Evolutionary conservation across 2,888 invertebrate genomes (phyloP), one percentile per base, ranked within the genome.

Genomic region (Petrophora chlorosata): DNA sequence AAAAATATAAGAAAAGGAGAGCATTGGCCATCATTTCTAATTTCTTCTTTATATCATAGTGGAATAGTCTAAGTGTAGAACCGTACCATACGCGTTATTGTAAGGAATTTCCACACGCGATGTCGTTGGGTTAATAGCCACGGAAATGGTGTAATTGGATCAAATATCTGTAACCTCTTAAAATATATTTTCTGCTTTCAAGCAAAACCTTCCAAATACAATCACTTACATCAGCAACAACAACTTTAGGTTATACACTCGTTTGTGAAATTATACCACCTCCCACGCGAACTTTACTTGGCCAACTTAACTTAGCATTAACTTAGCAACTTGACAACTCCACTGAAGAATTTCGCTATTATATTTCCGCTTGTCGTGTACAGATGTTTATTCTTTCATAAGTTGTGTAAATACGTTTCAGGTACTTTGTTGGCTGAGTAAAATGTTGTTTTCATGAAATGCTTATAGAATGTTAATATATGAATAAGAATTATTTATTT

Each of bases 331-430:
- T 36, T 53, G 55, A 58, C 58, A 50, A 53, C 43, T 22, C 14
- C 36, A 45, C 45, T 45, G 40, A 58, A 55, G 52, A 53, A 55
- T 47, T 53, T 32, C n/a, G 38, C 42, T 32, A 28, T 48, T 48
- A 48, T 32, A 42, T 48, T 32, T 36, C 48, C 36, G 36, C 29
- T 25, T 48, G 48, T 48, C 48, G 7, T 10, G 15, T 15, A 8
- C 26, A 13, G 32, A 48, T 48, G 32, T 48, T 48, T 48, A 48
- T 48, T 35, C 33, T 32, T 12, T 5, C 15, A 22, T 13, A 25
- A 22, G 16, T 16, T 22, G 22, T 40, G 28, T 34, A 34, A 40
- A 40, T 34, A 22, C 10, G 16, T 15, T 40, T 40, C 9, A 35
- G 8, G 15, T 19, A 22, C 22, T 16, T 29, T 16, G 38, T 26